Base-by-base conservation (phyloP, 2,888 invertebrate species). In the Apamea epomidion region DNA sequence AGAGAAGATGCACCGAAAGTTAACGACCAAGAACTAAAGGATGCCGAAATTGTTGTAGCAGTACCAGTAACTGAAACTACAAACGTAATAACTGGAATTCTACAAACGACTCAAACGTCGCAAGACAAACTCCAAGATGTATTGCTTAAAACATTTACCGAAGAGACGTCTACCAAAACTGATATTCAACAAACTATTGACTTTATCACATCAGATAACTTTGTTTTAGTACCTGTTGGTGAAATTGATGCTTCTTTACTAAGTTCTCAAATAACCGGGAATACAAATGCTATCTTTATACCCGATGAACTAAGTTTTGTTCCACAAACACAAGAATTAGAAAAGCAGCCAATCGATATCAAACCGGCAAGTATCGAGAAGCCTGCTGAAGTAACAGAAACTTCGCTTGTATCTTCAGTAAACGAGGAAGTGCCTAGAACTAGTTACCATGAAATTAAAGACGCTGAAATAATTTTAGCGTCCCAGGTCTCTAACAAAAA, bases 401-500 rank as follows among this genome's bases (percentile, higher is more conserved):
- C 51, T 60, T 37, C 18, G 25, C n/a, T 70, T 71, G 37, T 67
- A 37, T 72, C 82, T 45, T 78, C 77, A 68, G 37, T 82, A 6
- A 77, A 76, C 37, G 90, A 92, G 81, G 87, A 91, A 83, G 76
- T 37, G n/a, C 87, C 88, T 6, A 88, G 54, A 76, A 72, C 71
- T 42, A 88, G 74, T 78, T 90, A 94, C 85, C 89, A 92, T 82
- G 92, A 93, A 76, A 87, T 93, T 67, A 88, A 82, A 45, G 92
- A 94, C 77, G 92, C 93, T 78, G 94, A 94, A 90, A 78, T 81
- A 25, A 80, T 78, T 65, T 89, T 91, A 80, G 90, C 89, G 32
- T 71, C 81, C 29, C 78, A 83, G 42, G 21, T 83, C 58, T 51
- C 82, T 83, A 76, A 80, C n/a, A 48, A 82, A 78, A 37, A 12